Percentiles rank a stretch among this genome's conserved stretches.
Conservation (phyloP, 2,113 vertebrate genomes). For the Tyrannus savana region DNA sequence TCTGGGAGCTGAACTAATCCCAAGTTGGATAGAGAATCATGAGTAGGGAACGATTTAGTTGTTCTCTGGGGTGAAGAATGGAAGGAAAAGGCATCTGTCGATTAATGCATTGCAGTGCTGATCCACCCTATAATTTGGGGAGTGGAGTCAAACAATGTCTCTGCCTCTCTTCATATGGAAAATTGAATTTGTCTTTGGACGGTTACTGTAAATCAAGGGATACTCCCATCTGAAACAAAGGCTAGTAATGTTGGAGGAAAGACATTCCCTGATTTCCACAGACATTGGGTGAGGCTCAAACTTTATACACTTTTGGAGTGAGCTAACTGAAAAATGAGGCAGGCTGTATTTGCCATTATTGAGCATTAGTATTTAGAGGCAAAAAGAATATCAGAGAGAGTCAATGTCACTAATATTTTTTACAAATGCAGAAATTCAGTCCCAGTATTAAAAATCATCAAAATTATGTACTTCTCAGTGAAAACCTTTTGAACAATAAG, state of each 20-base stretch:
- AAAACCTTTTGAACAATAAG: neutral
- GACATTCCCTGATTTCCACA: neutral
- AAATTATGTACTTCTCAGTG: neutral
- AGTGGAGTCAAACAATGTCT: conserved; percentile 35
- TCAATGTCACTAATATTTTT: neutral
- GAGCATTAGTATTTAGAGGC: neutral
- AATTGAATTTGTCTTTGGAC: neutral
- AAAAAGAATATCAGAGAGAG: neutral
- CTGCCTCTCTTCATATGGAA: neutral
- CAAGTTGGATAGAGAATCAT: neutral
- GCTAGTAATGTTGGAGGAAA: neutral
- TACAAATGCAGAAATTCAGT: neutral
- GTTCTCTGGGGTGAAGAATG: conserved; percentile 23
- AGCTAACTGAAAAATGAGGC: neutral
- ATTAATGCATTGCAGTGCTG: neutral
- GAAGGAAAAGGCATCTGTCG: neutral
- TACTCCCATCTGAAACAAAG: conserved; percentile 47
- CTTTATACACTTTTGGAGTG: neutral
- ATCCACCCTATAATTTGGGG: neutral
- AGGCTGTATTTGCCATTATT: neutral
- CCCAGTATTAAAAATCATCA: neutral
- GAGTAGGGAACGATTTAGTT: conserved; percentile 13
- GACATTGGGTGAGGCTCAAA: conserved; percentile 20
- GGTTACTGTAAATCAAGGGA: neutral
- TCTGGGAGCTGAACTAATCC: neutral